Base-by-base conservation (phyloP, 1,140 invertebrate genomes). In the Drosophila leontia region DNA sequence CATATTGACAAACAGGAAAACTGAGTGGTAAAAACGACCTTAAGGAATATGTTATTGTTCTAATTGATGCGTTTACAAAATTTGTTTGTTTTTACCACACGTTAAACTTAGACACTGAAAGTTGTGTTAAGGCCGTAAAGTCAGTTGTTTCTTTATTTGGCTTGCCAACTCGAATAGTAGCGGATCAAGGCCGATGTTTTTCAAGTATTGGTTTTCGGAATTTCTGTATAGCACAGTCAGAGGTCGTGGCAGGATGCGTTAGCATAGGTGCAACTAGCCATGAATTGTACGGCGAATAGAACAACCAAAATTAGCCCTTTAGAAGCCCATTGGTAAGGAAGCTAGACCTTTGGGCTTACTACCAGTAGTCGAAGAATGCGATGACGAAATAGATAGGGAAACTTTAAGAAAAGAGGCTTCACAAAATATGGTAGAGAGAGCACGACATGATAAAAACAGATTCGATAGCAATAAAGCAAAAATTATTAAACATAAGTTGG, bases 301-400 rank as follows among this genome's bases (percentile, higher is more conserved):
- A 44, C 39, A 12, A 39, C 58, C 0, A 62, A 62, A 23, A 3
- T 62, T 15, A 62, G 35, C 15, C 47, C 34, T 19, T 62, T 62
- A 41, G 15, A 29, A 51, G 1, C 51, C 51, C 7, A 62, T 26
- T n/a, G 34, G 45, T 26, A 39, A n/a, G 19, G 29, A 61, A 45
- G 58, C 32, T 53, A 37, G 56, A 45, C 56, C 65, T 60, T 53
- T 68, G 29, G 63, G 26, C n/a, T 23, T 42, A 15, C 3, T 51
- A n/a, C 34, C 51, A 13, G 15, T 65, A 56, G 34, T 7, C 41
- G 37, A 41, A 7, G 15, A 47, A 47, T 35, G 32, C 19, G 34
- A 48, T 19, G 9, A 50, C 11, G 3, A 7, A 15, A 41, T n/a
- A 0, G 39, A 41, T 3, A n/a, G 39, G 13, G 15, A 51, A 9